Base-by-base conservation (phyloP, 1,140 invertebrate species). In the Microvelia longipes region DNA sequence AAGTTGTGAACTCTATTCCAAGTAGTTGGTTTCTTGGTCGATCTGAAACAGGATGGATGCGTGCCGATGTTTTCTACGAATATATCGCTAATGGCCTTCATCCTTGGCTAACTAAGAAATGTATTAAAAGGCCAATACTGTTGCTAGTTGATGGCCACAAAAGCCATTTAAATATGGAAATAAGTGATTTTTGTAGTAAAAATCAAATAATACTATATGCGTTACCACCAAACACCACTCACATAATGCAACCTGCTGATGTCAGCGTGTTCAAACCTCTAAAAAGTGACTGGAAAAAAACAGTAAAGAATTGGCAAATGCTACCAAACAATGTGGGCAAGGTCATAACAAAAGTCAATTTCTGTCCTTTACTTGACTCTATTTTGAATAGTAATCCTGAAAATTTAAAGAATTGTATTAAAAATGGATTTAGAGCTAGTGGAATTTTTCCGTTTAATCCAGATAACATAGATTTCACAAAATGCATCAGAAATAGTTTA, bases 131-230 rank as follows among this genome's bases (percentile, higher is more conserved):
- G 15, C 79, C 79, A 26, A 74, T 80, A 24, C 72, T 77, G 25
- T 73, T 81, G 24, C 81, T 79, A 76, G 60, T 81, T 5, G 80
- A 81, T 76, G 79, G 79, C 2, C 79, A 82, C 69, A 70, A 50
- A 24, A 78, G 77, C 62, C 79, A 82, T 71, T 28, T 78, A 62
- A 78, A 76, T 27, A 69, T 79, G 5, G 30, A 76, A n/a, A 11
- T 79, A 24, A 78, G 75, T 64, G 72, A 78, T 14, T n/a, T n/a
- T n/a, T 82, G 81, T 69, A 29, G 30, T 1, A 71, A 77, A 68
- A 78, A 80, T 67, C 70, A 71, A 50, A 82, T 82, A n/a, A 72
- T 78, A 28, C 70, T 82, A 28, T 69, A 81, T 19, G 74, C 77
- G 2, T 70, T 82, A 2, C 77, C 75, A 62, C 79, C 79, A 15